Percentiles rank a stretch among this genome's conserved stretches.
Conservation (phyloP, 2,888 invertebrate species). For the Periphyllus acericola region DNA sequence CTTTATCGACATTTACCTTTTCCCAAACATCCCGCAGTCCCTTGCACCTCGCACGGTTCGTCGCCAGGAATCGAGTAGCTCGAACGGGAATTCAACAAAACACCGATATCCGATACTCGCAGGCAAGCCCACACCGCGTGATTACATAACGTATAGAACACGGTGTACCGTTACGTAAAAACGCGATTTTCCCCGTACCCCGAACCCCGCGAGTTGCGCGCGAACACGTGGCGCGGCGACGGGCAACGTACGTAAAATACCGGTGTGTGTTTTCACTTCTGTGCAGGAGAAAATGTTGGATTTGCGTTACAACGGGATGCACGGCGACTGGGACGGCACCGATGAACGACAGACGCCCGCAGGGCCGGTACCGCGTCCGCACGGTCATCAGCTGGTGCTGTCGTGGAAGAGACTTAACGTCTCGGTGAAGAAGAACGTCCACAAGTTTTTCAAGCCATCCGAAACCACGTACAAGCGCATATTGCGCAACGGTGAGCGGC, state of each 20-base stretch:
- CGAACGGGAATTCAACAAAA: no score
- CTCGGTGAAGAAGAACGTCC: not conserved
- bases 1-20: no score
- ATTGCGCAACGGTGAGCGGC: conserved; percentile 36
- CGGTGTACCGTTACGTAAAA: no score
- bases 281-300: conserved; percentile 34
- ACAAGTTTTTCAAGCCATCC: not conserved
- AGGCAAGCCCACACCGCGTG: no score
- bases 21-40: no score
- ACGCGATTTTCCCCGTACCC: no score
- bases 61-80: no score
- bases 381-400: conserved; percentile 27
- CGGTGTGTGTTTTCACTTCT: not conserved
- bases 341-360: not conserved
- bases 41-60: no score
- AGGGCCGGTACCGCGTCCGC: not conserved
- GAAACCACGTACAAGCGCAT: conserved; percentile 7
- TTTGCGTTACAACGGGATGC: conserved; percentile 49
- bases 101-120: no score
- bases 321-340: conserved; percentile 25
- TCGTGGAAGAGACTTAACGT: conserved; percentile 49
- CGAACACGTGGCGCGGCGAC: not conserved
- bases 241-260: not conserved
- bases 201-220: no score
- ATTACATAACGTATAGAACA: no score